Evolutionary conservation across 2,113 vertebrate genomes (phyloP).

Genomic region (Ciconia boyciana): DNA sequence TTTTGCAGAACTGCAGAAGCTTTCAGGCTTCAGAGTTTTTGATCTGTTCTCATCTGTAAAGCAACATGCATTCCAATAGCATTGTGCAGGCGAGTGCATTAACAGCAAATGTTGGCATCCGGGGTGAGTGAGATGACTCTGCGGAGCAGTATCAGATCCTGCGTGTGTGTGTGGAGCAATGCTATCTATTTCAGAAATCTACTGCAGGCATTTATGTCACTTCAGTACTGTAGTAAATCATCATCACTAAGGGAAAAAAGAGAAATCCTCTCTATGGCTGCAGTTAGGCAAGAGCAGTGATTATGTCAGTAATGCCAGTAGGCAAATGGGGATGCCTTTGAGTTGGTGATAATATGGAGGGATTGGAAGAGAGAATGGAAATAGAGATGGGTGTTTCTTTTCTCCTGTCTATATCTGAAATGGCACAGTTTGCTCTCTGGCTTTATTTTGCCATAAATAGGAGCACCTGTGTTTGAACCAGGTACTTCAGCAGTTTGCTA

Average conservation of each 20-base stretch:
- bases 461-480: slow-evolving; percentile 9
- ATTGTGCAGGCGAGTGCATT: not conserved
- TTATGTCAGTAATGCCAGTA: slow-evolving; percentile 2
- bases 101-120: not conserved
- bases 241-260: not conserved
- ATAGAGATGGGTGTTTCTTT: not conserved
- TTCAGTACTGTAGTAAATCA: slow-evolving; percentile 32
- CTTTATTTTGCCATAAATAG: slow-evolving; percentile 50
- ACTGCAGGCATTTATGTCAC: slow-evolving; percentile 33
- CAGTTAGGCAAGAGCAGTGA: slow-evolving; percentile 34
- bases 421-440: not conserved
- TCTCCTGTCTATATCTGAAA: not conserved
- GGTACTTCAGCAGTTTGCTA: not conserved
- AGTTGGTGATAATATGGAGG: not conserved
- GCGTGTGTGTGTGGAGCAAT: slow-evolving; percentile 7
- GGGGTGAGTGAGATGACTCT: not conserved
- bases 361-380: not conserved
- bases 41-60: not conserved
- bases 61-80: not conserved
- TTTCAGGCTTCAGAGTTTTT: not conserved
- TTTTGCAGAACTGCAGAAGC: not conserved
- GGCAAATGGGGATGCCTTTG: not conserved
- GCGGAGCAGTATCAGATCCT: not conserved
- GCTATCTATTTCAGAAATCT: slow-evolving; percentile 30
- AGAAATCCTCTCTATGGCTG: not conserved